Percentiles rank a stretch among this genome's conserved stretches.
phyloP scores from a whole-genome alignment of 2,888 invertebrate genomes.

The Apamea sordens region DNA sequence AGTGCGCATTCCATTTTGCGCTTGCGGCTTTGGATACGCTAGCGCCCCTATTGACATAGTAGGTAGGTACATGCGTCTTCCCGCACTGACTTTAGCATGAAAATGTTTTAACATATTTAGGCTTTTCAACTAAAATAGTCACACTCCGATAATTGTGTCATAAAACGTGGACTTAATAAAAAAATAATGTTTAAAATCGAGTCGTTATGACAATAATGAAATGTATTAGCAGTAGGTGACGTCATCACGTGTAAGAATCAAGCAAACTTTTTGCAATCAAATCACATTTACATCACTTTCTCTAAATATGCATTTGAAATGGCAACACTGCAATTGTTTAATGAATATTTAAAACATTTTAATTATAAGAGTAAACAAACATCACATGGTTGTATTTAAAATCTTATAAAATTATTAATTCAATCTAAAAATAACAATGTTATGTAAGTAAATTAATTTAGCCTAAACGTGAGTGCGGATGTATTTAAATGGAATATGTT shows the following conservation, averaged over 20 bases:
- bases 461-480: slow-evolving; percentile 35
- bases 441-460: slow-evolving; percentile 26
- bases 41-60: slow-evolving; percentile 27
- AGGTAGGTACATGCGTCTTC: slow-evolving; percentile 57
- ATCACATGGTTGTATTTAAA: slow-evolving; percentile 66
- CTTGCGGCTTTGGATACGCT: slow-evolving; percentile 24
- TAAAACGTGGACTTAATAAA: background rate
- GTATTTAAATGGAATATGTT: slow-evolving; percentile 51
- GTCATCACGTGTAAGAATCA: background rate
- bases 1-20: slow-evolving; percentile 11
- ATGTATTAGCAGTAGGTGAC: slow-evolving; percentile 9
- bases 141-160: slow-evolving; percentile 18
- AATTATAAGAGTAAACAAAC: slow-evolving; percentile 50
- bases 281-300: slow-evolving; percentile 50
- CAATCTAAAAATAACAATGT: slow-evolving; percentile 15
- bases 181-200: background rate
- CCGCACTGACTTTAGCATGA: slow-evolving; percentile 60
- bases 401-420: slow-evolving; percentile 37
- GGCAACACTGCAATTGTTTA: slow-evolving; percentile 21
- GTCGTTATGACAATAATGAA: slow-evolving; percentile 37
- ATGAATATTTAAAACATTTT: slow-evolving; percentile 36
- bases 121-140: slow-evolving; percentile 48
- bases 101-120: slow-evolving; percentile 61
- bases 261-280: slow-evolving; percentile 11
- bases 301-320: slow-evolving; percentile 27